Percentiles rank a stretch among this genome's conserved stretches.
These are phyloP conservation scores for Prietella phreatophila DNA, from an alignment of 2,113 vertebrate species.

Conservation along the genomic window DNA sequence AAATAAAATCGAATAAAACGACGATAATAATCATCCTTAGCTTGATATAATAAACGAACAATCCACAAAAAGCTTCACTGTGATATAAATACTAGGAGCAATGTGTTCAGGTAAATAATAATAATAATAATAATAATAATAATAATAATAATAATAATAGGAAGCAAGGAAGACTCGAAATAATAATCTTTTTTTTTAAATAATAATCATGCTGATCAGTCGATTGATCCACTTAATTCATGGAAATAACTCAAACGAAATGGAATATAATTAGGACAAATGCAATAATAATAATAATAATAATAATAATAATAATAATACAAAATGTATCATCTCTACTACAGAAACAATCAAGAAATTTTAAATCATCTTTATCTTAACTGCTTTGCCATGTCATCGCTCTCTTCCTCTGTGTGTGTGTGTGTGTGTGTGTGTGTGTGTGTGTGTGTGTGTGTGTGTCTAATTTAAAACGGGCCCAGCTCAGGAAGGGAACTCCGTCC, in stretches of 20 bases:
- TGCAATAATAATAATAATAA: neutral
- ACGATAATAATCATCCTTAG: neutral
- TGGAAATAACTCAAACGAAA: neutral
- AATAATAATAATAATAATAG: neutral
- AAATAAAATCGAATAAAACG: neutral
- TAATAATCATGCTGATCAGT: neutral
- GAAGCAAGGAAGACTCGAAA: neutral
- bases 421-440: slow-evolving; percentile 18
- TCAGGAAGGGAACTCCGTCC: slow-evolving; percentile 10
- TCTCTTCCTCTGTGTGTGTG: neutral
- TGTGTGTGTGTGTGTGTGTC: slow-evolving; percentile 4
- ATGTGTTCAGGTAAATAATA: neutral
- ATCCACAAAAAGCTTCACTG: neutral
- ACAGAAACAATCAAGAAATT: neutral
- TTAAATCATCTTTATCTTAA: neutral
- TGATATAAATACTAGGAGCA: neutral
- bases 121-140: neutral
- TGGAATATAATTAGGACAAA: neutral
- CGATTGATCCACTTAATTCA: no score
- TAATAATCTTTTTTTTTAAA: neutral
- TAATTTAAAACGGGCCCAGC: slow-evolving; percentile 8
- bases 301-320: neutral
- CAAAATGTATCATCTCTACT: neutral
- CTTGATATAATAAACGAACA: neutral
- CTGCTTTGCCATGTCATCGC: neutral